phyloP scores from a whole-genome alignment of 1,140 invertebrate genomes.

The Lycorma delicatula region DNA sequence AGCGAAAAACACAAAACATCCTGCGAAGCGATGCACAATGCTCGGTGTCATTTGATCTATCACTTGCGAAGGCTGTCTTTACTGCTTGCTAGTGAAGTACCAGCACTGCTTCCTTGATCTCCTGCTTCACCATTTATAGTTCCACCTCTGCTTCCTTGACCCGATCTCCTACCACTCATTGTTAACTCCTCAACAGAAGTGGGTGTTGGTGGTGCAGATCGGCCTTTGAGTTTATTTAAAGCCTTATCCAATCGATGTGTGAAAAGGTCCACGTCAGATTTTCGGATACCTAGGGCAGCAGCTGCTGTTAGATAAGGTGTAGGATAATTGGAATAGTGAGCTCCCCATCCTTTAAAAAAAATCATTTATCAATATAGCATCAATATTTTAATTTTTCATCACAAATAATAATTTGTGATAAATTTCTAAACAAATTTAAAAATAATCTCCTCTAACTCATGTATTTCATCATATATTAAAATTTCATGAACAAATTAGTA shows the following conservation, averaged over 20 bases:
- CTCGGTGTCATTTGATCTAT: no score
- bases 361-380: no score
- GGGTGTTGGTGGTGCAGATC: constrained; percentile 43
- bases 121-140: constrained; percentile 27
- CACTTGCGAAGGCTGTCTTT: constrained; percentile 47
- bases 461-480: no score
- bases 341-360: constrained; percentile 52
- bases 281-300: constrained; percentile 59
- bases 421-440: no score
- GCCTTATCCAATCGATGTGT: constrained; percentile 53
- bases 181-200: constrained; percentile 36
- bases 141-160: neutral
- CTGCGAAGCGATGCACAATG: no score
- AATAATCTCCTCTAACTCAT: no score
- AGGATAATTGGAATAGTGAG: constrained; percentile 53
- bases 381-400: no score
- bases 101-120: constrained; percentile 37
- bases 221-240: constrained; percentile 42
- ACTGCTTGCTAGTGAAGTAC: constrained; percentile 47
- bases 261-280: constrained; percentile 55
- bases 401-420: no score
- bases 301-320: constrained; percentile 61
- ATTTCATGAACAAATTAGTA: no score
- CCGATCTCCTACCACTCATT: constrained; percentile 23
- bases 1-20: no score